Base-by-base conservation (phyloP, 2,113 vertebrate species). In the Psittacula cyanocephala region DNA sequence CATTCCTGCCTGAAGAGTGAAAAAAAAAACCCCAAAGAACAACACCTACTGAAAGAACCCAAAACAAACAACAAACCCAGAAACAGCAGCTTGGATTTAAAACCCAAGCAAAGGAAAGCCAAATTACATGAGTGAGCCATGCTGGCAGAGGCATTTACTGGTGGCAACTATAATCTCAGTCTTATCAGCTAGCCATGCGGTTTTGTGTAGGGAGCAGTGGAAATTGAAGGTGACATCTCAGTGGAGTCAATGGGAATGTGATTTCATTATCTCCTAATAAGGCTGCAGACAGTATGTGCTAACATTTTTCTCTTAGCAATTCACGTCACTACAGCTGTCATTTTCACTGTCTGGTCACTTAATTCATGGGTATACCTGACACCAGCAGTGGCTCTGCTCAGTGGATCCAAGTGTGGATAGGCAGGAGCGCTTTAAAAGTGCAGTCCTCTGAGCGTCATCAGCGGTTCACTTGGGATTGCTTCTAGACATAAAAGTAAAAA, bases 161-260 rank as follows among this genome's bases (percentile, higher is more conserved):
- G 60, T 91, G 85, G 75, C 60, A 87, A 81, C 49, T 31, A 43
- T 25, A 80, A 89, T 67, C 86, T 89, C 74, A 90, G 74, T 11
- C 55, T 86, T 67, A 88, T 44, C 76, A 93, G 91, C 41, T 80
- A 94, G 91, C 89, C 91, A 89, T 93, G 86, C 7, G 6, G 83
- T 93, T 89, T 86, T 92, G 88, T 72, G 75, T 64, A 93, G n/a
- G 64, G 69, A 95, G 55, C 71, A 69, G 57, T 88, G 93, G 93
- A 96, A 97, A 97, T 94, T 96, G 69, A 47, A 96, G 92, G 53
- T 93, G 95, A 95, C 95, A 82, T 88, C 87, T 92, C 28, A 31
- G 80, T 63, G 62, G 75, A 92, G 68, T 75, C 86, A 86, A 95
- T 89, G 94, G 81, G 81, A 92, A 87, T 91, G 87, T 95, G 90